Conservation (phyloP, 2,888 invertebrate species). For the Phymatocera aterrima region DNA sequence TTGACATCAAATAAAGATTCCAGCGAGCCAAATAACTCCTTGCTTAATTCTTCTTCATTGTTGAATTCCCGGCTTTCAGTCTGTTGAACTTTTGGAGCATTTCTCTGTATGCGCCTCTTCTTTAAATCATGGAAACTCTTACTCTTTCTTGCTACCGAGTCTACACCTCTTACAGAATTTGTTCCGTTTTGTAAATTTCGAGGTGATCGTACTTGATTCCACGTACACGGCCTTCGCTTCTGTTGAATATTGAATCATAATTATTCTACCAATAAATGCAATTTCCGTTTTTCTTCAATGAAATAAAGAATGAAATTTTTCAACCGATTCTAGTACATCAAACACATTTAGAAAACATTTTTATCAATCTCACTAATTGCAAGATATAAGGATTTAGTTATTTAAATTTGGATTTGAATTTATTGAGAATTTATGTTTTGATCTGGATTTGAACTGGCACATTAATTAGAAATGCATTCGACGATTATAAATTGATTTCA, state of each 20-base stretch:
- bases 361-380: background rate
- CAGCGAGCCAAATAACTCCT: conserved; percentile 60
- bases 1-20: conserved; percentile 67
- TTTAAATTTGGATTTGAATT: background rate
- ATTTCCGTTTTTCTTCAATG: background rate
- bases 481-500: background rate
- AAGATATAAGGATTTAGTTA: background rate
- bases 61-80: conserved; percentile 47
- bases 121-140: conserved; percentile 61
- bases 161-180: conserved; percentile 48
- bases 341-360: background rate
- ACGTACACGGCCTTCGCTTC: conserved; percentile 62
- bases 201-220: conserved; percentile 56
- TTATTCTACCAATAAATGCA: background rate
- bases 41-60: conserved; percentile 52
- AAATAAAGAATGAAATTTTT: background rate
- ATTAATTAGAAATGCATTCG: background rate
- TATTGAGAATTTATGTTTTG: background rate
- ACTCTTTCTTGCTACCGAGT: conserved; percentile 52
- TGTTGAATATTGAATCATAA: conserved; percentile 45
- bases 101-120: conserved; percentile 53
- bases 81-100: conserved; percentile 47
- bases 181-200: conserved; percentile 53
- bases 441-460: background rate
- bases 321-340: background rate